Evolutionary conservation across 2,888 invertebrate genomes (phyloP).

Genomic region (Acheta domesticus): DNA sequence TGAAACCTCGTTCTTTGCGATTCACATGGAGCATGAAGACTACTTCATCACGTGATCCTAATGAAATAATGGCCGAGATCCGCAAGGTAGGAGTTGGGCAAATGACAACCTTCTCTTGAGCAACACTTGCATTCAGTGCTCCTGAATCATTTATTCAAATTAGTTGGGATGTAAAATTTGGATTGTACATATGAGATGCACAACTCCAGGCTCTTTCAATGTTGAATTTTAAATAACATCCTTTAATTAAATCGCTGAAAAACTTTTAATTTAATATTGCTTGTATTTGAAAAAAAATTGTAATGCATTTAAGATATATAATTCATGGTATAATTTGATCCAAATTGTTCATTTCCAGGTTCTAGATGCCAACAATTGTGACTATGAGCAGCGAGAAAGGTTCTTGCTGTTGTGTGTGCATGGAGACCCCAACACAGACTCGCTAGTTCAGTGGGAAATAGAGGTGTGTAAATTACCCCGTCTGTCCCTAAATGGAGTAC

Average conservation of each 20-base stretch:
- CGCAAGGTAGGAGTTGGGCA: slow-evolving; percentile 64
- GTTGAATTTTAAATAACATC: no score
- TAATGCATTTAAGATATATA: not conserved
- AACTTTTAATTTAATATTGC: no score
- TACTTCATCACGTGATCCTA: slow-evolving; percentile 95
- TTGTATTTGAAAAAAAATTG: not conserved
- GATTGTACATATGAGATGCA: no score
- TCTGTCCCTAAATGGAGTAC: slow-evolving; percentile 95
- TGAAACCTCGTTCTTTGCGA: slow-evolving; percentile 92
- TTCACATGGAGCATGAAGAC: slow-evolving; percentile 99
- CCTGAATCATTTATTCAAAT: no score
- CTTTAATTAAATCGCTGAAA: no score
- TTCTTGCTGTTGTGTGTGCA: slow-evolving; percentile 97
- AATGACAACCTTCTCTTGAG: no score
- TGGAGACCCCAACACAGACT: slow-evolving; percentile 98
- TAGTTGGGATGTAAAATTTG: no score
- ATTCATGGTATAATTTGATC: not conserved
- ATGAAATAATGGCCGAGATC: slow-evolving; percentile 99
- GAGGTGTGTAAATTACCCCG: slow-evolving; percentile 97
- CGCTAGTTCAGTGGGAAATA: slow-evolving; percentile 92
- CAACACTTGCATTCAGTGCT: no score
- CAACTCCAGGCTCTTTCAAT: no score
- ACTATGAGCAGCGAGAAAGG: slow-evolving; percentile 98
- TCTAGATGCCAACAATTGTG: slow-evolving; percentile 97
- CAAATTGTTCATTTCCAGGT: slow-evolving; percentile 49